phyloP scores from a whole-genome alignment of 37 sponge, comb jelly and placozoan species.

The Oscarella lobularis region DNA sequence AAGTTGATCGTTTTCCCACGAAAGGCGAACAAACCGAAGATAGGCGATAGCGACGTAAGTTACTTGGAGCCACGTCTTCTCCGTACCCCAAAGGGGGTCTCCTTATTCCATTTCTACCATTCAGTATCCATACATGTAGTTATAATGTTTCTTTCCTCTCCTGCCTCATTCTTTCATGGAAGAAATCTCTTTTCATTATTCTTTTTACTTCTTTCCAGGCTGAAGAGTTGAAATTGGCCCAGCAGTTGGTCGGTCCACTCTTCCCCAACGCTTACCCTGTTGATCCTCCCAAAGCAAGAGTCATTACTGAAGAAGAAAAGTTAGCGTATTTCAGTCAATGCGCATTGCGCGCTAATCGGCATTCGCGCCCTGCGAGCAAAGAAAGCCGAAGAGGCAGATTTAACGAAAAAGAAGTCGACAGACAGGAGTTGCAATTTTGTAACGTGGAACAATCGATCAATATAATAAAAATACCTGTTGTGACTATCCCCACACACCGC shows the following conservation, averaged over 20 bases:
- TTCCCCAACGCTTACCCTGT: slow-evolving; percentile 47
- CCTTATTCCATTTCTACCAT: too few species aligned
- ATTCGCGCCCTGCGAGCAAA: slow-evolving; percentile 69
- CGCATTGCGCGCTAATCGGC: slow-evolving; percentile 70
- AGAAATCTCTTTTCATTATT: too few species aligned
- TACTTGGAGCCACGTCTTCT: too few species aligned
- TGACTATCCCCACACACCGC: too few species aligned
- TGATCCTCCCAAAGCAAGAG: slow-evolving; percentile 29
- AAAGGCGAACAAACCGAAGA: slow-evolving; percentile 46
- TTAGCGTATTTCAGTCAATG: slow-evolving; percentile 68
- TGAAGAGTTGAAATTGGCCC: slow-evolving; percentile 62
- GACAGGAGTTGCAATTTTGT: too few species aligned
- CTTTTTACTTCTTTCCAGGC: slow-evolving; percentile 25
- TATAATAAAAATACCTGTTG: too few species aligned
- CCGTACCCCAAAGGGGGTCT: too few species aligned
- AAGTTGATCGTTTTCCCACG: slow-evolving; percentile 83
- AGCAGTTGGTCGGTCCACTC: slow-evolving; percentile 69
- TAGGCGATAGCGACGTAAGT: slow-evolving; percentile 71
- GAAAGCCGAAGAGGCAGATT: slow-evolving; percentile 45
- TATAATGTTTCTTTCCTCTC: too few species aligned
- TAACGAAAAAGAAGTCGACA: slow-evolving; percentile 22
- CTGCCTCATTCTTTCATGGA: too few species aligned
- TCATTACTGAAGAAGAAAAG: slow-evolving; percentile 79
- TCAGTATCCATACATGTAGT: too few species aligned
- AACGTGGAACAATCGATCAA: too few species aligned